These are phyloP conservation scores for Xiphophorus hellerii DNA, from an alignment of 2,113 vertebrate genomes.

Conservation along the genomic window DNA sequence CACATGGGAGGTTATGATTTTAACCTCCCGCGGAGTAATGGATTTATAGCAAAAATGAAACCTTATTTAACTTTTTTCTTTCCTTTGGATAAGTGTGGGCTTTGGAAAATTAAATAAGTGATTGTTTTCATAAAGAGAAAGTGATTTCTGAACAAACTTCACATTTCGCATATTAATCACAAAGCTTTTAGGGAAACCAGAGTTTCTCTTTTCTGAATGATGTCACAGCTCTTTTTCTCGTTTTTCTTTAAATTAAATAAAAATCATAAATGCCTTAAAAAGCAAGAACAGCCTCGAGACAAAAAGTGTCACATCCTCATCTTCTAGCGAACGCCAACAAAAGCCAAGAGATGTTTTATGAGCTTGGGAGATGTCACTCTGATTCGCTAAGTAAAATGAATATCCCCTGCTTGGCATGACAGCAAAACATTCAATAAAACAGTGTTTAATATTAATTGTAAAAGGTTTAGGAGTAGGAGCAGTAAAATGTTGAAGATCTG, in stretches of 20 bases:
- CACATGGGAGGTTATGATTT: no score
- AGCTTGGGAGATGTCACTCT: conserved; percentile 18
- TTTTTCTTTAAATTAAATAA: not conserved
- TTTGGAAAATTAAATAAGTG: no score
- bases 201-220: no score
- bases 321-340: not conserved
- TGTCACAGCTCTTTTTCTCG: not conserved
- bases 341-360: conserved; percentile 26
- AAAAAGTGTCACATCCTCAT: conserved; percentile 2
- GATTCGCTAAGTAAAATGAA: conserved; percentile 22
- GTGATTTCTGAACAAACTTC: no score
- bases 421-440: conserved; percentile 26
- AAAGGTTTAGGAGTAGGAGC: conserved; percentile 29
- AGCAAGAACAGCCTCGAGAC: not conserved
- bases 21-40: no score
- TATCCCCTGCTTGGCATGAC: conserved; percentile 18
- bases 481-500: conserved; percentile 34
- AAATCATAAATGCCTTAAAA: not conserved
- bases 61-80: no score
- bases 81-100: no score
- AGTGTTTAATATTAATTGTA: conserved; percentile 15
- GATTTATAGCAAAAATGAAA: no score
- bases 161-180: no score
- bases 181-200: no score
- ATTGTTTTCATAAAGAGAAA: no score